Evolutionary conservation across 2,888 invertebrate genomes (phyloP), one percentile per base, ranked within the genome.

Genomic region (Drosophila mercatorum): DNA sequence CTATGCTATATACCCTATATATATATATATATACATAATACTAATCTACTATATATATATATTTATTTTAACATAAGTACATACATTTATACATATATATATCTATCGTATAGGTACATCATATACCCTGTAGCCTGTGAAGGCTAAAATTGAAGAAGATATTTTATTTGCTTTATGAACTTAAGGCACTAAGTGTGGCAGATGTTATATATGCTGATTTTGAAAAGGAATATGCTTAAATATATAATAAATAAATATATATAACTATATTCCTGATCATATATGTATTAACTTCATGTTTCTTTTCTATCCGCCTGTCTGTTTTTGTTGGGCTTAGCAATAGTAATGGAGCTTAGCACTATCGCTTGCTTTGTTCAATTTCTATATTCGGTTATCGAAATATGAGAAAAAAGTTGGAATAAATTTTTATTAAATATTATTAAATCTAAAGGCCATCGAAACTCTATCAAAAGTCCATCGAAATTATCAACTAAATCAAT

Each of bases 1-100:
- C 34, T 36, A 17, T 36, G 17, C 51, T 51, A 36, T 51, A 22
- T 51, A 51, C 34, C 51, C 22, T 17, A 6, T n/a, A 66, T 62
- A 47, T 46, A 44, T 22, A 44, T 46, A 56, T 43, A 60, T 46
- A 62, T 63, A 47, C 36, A 58, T n/a, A 51, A 63, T 52, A 60
- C n/a, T 34, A 69, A 51, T 55, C 22, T 28, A 28, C 44, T 51
- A 67, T 53, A 44, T 17, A 17, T 17, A 17, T 17, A 68, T 61
- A 70, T 61, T 40, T 66, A 61, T 41, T 53, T 38, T 34, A 65
- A 26, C 17, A 51, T 47, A 31, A 56, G 36, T 43, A 52, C 28
- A 46, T 41, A 22, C 49, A 17, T 17, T 17, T n/a, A 51, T 47
- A 34, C 43, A 56, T 28, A 49, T 34, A 59, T 5, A 28, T 10